Evolutionary conservation across 2,113 vertebrate genomes (phyloP).

Genomic region (Tiliqua scincoides): DNA sequence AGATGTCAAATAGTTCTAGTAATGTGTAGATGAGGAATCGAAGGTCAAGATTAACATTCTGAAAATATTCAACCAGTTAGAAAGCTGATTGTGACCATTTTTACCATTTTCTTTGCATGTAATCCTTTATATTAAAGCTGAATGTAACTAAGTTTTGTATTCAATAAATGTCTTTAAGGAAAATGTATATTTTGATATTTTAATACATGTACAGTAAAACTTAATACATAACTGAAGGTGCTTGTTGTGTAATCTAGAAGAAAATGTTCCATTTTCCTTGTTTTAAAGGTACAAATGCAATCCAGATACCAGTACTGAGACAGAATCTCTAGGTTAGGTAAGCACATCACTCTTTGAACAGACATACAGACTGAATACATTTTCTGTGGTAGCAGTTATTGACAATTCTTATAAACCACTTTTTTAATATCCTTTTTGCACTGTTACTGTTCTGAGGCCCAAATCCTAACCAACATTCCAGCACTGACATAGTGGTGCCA

Average conservation of each 20-base stretch:
- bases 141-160: conserved; percentile 66
- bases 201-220: conserved; percentile 57
- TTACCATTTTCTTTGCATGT: conserved; percentile 51
- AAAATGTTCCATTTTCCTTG: background rate
- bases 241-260: conserved; percentile 34
- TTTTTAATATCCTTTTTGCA: too few relatives aligned
- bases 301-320: background rate
- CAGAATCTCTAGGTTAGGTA: background rate
- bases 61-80: conserved; percentile 63
- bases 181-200: conserved; percentile 62
- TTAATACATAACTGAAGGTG: conserved; percentile 20
- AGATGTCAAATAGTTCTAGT: conserved; percentile 61
- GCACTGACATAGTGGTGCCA: too few relatives aligned
- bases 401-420: too few relatives aligned
- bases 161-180: conserved; percentile 73
- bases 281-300: background rate
- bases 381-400: background rate
- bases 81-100: conserved; percentile 45
- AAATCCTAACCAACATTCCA: too few relatives aligned
- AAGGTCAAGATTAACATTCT: conserved; percentile 49
- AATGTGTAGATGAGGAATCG: conserved; percentile 59
- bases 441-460: too few relatives aligned
- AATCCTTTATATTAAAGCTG: conserved; percentile 62
- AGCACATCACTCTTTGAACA: background rate
- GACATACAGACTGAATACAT: background rate